phyloP scores from a whole-genome alignment of 2,113 vertebrate species.

The Syrmaticus mikado region DNA sequence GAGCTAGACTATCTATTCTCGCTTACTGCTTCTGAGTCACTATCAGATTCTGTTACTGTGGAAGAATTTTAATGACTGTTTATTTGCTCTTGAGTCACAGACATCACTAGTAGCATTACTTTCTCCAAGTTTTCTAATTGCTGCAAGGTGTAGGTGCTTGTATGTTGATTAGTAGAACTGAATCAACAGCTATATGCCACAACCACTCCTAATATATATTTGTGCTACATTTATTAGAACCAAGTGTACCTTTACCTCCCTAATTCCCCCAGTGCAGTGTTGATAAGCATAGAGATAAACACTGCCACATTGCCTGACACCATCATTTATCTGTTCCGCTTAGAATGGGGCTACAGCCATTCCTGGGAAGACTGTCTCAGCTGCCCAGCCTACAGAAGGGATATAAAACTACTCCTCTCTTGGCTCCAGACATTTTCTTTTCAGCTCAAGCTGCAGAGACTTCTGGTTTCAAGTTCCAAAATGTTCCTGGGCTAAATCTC shows the following conservation, averaged over 20 bases:
- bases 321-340: not conserved
- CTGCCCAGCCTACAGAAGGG: slow-evolving; percentile 22
- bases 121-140: slow-evolving; percentile 35
- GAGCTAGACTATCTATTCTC: slow-evolving; percentile 16
- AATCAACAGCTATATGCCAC: not conserved
- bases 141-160: not conserved
- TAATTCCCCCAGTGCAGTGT: not conserved
- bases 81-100: slow-evolving; percentile 25
- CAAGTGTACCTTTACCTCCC: not conserved
- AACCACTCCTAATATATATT: not conserved
- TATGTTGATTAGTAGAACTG: not conserved
- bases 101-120: not conserved
- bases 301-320: not conserved
- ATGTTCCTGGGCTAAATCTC: slow-evolving; percentile 29
- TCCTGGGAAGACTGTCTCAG: not conserved
- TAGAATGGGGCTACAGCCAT: not conserved
- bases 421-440: slow-evolving; percentile 11
- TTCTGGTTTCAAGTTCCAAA: slow-evolving; percentile 52
- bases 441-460: slow-evolving; percentile 25
- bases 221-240: not conserved
- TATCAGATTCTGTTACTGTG: slow-evolving; percentile 9
- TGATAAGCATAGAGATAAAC: not conserved
- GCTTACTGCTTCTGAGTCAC: slow-evolving; percentile 14
- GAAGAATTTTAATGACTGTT: slow-evolving; percentile 47
- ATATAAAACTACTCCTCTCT: slow-evolving; percentile 7